Base-by-base conservation (phyloP, 1,140 invertebrate genomes). In the Drosophila sp. region DNA sequence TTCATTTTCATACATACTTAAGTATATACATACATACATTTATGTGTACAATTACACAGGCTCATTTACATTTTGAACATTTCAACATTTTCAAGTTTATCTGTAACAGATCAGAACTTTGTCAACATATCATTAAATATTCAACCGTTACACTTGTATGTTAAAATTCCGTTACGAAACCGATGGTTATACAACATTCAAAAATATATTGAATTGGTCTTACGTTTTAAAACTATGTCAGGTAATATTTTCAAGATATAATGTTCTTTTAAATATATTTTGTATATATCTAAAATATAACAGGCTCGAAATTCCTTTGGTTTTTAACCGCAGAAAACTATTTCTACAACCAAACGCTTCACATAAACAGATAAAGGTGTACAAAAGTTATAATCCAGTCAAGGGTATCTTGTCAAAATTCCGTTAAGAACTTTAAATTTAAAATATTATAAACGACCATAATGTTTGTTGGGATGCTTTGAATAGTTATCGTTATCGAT, bases 1-100 rank as follows among this genome's bases (percentile, higher is more conserved):
- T 58, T 58, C 56, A 35, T 58, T 58, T 33, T 57, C 10, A 32
- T 44, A 44, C 41, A 23, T 17, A 44, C 11, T 17, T 44, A 44
- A 6, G 41, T 44, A 44, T 17, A 23, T 44, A 17, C 17, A 6
- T 44, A 6, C 8, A 1, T 41, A 6, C 40, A n/a, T 4, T 41
- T 41, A 17, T 38, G 35, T 10, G 8, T 3, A 38, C 35, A 17
- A 17, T 17, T 17, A 17, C 17, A 17, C 17, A 17, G 17, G 17
- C 17, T 17, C 17, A 17, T 17, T 17, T 17, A 17, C 17, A 17
- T 17, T 17, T 17, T 17, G 17, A 17, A 17, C 17, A 17, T 17
- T 17, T 17, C 17, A 17, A 33, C 32, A 33, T 33, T 33, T 33
- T 33, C 32, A 41, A 47, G 23, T 8, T 27, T 27, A 38, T 38